Base-by-base conservation (phyloP, 1,140 invertebrate genomes). In the Zophobas atratus region DNA sequence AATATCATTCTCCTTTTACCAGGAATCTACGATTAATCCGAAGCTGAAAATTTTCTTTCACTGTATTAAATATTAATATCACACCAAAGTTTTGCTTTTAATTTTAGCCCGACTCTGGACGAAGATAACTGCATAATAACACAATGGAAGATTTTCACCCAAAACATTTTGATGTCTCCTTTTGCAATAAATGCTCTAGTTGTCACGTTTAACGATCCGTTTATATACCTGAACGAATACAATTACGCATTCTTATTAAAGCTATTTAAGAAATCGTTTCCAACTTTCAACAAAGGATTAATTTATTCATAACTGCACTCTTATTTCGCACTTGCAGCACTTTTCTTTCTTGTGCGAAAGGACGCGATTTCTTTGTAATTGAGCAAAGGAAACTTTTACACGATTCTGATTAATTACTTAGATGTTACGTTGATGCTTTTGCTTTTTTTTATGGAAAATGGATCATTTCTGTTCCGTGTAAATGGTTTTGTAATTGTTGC, bases 101-200 rank as follows among this genome's bases (percentile, higher is more conserved):
- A 20, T 20, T 20, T 20, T 20, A 20, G 20, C 20, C 20, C 20
- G 20, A 20, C 20, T 20, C 20, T 20, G 20, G 20, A 20, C 20
- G 20, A 20, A 20, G 20, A 20, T 20, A 20, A 20, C 20, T 20
- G 20, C 20, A 20, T 20, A 20, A 20, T 20, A 20, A 20, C 20
- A 20, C 20, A 20, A 20, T 20, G n/a, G n/a, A 46, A 46, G 35
- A 41, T 67, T 67, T 67, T 43, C 60, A 43, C 60, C n/a, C 33
- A 33, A 43, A 32, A 36, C 39, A 20, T 20, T 36, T 43, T 67
- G 56, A 2, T 55, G 20, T 55, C 53, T 34, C 53, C 43, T 20
- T 51, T 67, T 43, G 6, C 41, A 38, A 67, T 67, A 67, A 67
- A 67, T 67, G 60, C 60, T 67, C 60, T 32, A 67, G 33, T 67